Base-by-base conservation (phyloP, 1,140 invertebrate genomes). In the Odontomachus brunneus region DNA sequence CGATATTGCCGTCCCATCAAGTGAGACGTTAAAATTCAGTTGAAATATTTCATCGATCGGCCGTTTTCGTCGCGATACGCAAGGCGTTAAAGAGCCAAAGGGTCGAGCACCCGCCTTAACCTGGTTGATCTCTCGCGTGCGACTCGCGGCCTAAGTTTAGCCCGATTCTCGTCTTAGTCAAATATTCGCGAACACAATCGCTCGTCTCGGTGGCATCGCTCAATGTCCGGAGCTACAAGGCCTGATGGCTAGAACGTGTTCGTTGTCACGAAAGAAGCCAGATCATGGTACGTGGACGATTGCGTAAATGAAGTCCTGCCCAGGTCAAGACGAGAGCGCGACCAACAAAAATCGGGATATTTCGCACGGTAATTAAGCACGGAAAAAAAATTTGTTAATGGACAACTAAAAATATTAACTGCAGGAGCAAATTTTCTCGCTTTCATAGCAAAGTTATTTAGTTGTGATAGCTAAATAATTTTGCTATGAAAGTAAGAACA, bases 171-270 rank as follows among this genome's bases (percentile, higher is more conserved):
- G 81, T 75, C 81, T 84, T 76, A 82, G 88, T 80, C 86, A 85
- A 84, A 92, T 91, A 90, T 90, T 88, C 89, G 89, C 82, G 89
- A 90, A 92, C 91, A 93, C 92, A 93, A 94, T 94, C 89, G 89
- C 73, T 89, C 87, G 90, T 91, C 90, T 89, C 89, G 84, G 83
- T 81, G 87, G 84, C 91, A 94, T 93, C 92, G 91, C 87, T 93
- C 92, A 93, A 93, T 89, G 93, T 94, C 93, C 89, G 82, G 87
- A 81, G 74, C 63, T 93, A 93, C 92, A 93, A 91, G 92, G 44
- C 88, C 86, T 90, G 90, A 93, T 92, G 92, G 89, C 91, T 88
- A 88, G 69, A 87, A 82, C 76, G 65, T 53, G 75, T 88, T 88
- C 78, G 72, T 85, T 80, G 86, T 88, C 86, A 88, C 51, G 78